Evolutionary conservation across 2,113 vertebrate species (phyloP), one percentile per base, ranked within the genome.

Genomic region (Elachura formosa): DNA sequence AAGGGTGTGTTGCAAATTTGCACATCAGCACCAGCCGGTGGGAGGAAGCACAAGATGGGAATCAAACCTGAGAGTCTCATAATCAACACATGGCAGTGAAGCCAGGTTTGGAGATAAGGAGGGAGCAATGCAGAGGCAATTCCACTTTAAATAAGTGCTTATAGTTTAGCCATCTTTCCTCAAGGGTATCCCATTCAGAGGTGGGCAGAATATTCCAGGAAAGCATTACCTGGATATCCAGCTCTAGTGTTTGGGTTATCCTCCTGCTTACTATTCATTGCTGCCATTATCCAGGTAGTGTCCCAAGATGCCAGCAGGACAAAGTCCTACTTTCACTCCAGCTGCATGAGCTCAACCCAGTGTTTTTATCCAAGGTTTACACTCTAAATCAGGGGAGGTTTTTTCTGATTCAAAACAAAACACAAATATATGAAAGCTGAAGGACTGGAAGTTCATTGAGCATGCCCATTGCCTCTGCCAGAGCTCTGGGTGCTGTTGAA

Each of bases 121-220:
- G 49, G 46, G 56, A 91, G 94, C 58, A 66, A 73, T 89, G 51
- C 84, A 91, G 84, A 94, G 82, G 82, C 82, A 91, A 87, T 93
- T 96, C 95, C 75, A 1, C 68, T 96, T 91, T 87, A 85, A 89
- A 46, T 58, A 43, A 93, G 34, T 19, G 28, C 87, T 80, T 79
- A 17, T 38, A 46, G 38, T 34, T 79, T 36, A 69, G 71, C 75
- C 80, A 3, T 51, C 46, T 90, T 55, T 79, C 72, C 79, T 76
- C 45, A 43, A 21, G 81, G 84, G 77, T 89, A 19, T 14, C 28
- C 45, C 64, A 20, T 61, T 49, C 34, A 5, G 45, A 58, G 29
- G 25, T 13, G 31, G 66, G 80, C 72, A 96, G 83, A 22, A 41
- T 24, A 33, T 56, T 22, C 61, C 66, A 23, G 26, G 41, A 51